Percentiles rank a stretch among this genome's conserved stretches.
Evolutionary conservation across 2,888 invertebrate species (phyloP).

Genomic region (Drosophila percnosoma): DNA sequence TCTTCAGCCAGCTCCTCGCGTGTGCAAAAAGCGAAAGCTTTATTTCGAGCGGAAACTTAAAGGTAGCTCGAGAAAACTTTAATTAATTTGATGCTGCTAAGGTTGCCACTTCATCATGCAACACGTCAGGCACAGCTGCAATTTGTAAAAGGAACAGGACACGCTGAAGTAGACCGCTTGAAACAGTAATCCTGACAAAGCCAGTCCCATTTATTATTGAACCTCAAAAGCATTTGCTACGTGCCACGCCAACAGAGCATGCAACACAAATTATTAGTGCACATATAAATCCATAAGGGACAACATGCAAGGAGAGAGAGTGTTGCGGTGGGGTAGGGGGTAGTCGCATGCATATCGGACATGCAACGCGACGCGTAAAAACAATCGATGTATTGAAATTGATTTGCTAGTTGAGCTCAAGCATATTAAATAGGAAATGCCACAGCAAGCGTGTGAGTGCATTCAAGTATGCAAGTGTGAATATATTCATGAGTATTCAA

Average conservation of each 20-base stretch:
- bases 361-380: constrained; percentile 24
- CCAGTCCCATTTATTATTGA: constrained; percentile 83
- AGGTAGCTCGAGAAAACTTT: constrained; percentile 47
- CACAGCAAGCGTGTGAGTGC: neutral
- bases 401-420: constrained; percentile 68
- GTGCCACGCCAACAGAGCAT: constrained; percentile 51
- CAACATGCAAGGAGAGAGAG: constrained; percentile 22
- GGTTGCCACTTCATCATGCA: constrained; percentile 61
- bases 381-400: constrained; percentile 66
- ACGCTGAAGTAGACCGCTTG: constrained; percentile 46
- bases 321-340: neutral
- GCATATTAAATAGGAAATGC: constrained; percentile 67
- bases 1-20: neutral
- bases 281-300: constrained; percentile 1
- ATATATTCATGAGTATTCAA: constrained; percentile 17
- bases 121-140: constrained; percentile 80
- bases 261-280: constrained; percentile 10
- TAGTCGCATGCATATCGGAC: constrained; percentile 6
- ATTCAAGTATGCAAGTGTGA: constrained; percentile 15
- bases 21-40: constrained; percentile 43
- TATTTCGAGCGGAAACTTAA: constrained; percentile 22
- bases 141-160: constrained; percentile 63
- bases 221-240: constrained; percentile 50
- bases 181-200: constrained; percentile 83
- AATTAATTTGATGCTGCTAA: constrained; percentile 66